Evolutionary conservation across 1,140 invertebrate genomes (phyloP).

Genomic region (Reticulitermes speratus): DNA sequence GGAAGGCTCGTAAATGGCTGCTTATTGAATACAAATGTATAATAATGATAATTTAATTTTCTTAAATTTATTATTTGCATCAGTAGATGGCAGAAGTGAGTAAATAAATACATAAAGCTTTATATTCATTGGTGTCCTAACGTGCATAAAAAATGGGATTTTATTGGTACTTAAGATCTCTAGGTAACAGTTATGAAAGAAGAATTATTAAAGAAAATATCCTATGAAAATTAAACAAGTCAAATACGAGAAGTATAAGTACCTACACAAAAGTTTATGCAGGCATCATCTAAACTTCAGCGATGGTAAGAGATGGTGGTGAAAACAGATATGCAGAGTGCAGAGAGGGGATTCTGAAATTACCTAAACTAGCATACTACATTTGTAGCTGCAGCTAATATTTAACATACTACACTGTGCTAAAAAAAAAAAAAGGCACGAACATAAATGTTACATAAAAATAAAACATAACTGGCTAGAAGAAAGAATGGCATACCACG

Average conservation of each 20-base stretch:
- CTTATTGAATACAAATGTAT: no score
- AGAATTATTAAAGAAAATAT: neutral
- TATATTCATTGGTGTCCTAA: neutral
- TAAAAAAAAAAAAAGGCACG: neutral
- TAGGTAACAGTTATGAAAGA: neutral
- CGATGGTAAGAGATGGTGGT: neutral
- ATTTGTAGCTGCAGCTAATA: neutral
- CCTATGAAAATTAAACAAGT: neutral
- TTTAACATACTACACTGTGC: slow-evolving; percentile 5
- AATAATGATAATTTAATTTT: no score
- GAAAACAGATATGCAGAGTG: neutral
- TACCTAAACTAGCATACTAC: neutral
- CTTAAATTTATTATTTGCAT: neutral
- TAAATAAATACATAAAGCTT: no score
- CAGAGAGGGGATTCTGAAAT: neutral
- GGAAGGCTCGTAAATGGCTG: no score
- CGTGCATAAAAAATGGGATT: neutral
- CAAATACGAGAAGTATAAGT: neutral
- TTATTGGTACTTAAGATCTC: neutral
- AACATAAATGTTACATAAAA: neutral
- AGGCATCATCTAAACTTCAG: neutral
- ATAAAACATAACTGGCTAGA: neutral
- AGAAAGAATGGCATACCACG: neutral
- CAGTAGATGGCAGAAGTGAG: neutral
- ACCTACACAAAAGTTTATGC: neutral